Evolutionary conservation across 2,888 invertebrate species (phyloP).

Genomic region (Oeneis ivallda): DNA sequence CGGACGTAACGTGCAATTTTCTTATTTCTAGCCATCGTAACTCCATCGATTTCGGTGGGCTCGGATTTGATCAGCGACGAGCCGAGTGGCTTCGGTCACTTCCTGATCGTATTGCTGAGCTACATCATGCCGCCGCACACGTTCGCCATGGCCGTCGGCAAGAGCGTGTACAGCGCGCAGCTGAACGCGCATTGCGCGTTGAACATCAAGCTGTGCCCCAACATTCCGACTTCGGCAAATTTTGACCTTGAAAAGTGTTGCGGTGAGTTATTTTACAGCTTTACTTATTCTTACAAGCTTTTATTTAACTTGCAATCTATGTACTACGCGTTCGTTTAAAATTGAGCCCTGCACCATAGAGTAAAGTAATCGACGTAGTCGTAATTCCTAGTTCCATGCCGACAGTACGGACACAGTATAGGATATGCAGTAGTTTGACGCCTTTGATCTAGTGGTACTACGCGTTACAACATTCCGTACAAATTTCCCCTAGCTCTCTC

Average conservation of each 20-base stretch:
- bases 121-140: slow-evolving; percentile 52
- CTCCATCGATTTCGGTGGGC: slow-evolving; percentile 40
- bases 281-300: not conserved
- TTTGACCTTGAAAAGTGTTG: slow-evolving; percentile 51
- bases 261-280: slow-evolving; percentile 43
- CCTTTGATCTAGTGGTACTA: too few species aligned
- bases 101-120: slow-evolving; percentile 30
- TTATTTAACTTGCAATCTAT: too few species aligned
- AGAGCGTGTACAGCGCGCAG: slow-evolving; percentile 42
- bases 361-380: too few species aligned
- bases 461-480: too few species aligned
- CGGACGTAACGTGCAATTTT: not conserved
- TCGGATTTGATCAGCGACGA: slow-evolving; percentile 25
- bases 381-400: too few species aligned
- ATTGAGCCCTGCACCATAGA: too few species aligned
- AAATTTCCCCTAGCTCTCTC: too few species aligned
- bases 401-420: too few species aligned
- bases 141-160: slow-evolving; percentile 41
- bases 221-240: slow-evolving; percentile 27
- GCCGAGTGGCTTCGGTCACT: slow-evolving; percentile 13
- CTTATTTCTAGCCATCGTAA: slow-evolving; percentile 45
- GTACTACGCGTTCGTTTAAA: too few species aligned
- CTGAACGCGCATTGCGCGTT: slow-evolving; percentile 52
- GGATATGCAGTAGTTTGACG: too few species aligned
- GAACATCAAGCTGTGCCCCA: slow-evolving; percentile 48